Base-by-base conservation (phyloP, 2,888 invertebrate genomes). In the Acleris literana region DNA sequence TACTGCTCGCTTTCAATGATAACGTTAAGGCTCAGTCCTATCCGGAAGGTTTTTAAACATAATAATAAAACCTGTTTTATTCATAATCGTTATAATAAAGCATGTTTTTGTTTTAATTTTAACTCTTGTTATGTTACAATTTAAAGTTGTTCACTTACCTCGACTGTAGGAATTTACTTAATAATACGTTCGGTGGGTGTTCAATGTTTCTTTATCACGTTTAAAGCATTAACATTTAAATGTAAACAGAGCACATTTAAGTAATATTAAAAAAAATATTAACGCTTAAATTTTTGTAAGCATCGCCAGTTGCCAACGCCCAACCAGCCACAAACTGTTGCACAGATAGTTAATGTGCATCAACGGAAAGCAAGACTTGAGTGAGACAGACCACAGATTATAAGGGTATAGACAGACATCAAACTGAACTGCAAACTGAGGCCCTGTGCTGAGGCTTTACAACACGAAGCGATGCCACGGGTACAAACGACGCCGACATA, bases 301-400 rank as follows among this genome's bases (percentile, higher is more conserved):
- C 20, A 17, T 17, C 5, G 46, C 17, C 46, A 55, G 43, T 55
- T 20, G 55, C 20, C 55, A 39, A 43, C 55, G 55, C 55, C 55
- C 55, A 43, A 4, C 25, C 46, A 16, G 17, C 46, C 16, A 17
- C 46, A 16, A 55, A 18, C 33, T 20, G 20, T 22, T n/a, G 5
- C 51, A 22, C 51, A 22, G 22, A 20, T 39, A 39, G 39, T 39
- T 13, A 39, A 29, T 25, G 25, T 52, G 18, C 9, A 49, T 7
- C 49, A 17, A 46, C 46, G n/a, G 48, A 17, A 48, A 48, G 64
- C 57, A 39, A 2, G n/a, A 44, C 44, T n/a, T 44, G 5, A 44
- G n/a, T 44, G 25, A 25, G 25, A 25, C 6, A 25, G 1, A 33
- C 9, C 43, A 29, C 29, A 9, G 29, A 29, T 29, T 29, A 9